Base-by-base conservation (phyloP, 2,888 invertebrate genomes). In the Lumbricus terrestris region DNA sequence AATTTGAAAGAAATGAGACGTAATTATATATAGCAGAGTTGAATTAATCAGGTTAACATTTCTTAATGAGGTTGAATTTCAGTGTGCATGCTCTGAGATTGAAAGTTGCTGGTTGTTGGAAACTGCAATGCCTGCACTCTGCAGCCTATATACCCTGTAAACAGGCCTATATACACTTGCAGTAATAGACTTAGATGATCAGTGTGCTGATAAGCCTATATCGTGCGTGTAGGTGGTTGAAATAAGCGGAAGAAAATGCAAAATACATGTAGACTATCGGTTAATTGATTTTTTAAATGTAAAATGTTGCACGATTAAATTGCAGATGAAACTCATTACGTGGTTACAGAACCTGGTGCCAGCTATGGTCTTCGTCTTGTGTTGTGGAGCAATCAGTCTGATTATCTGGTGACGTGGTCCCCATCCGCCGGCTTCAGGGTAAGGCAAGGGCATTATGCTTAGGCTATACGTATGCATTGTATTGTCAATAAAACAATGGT, bases 291-390 rank as follows among this genome's bases (percentile, higher is more conserved):
- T 6, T 69, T 29, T 8, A 8, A 8, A 29, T n/a, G n/a, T 69
- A 69, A 69, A 47, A n/a, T n/a, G n/a, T 69, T 69, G 23, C 20
- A 69, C n/a, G 11, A 69, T 15, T 85, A 1, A 85, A 35, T 85
- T 85, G 23, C 85, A 85, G 85, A 15, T 6, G 85, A 29, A n/a
- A 69, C 35, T 85, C 35, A 85, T 16, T 85, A 85, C 37, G 16
- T 35, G 23, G 37, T 18, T 23, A 85, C 85, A 23, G 85, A 85
- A 33, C 85, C 85, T 35, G 85, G 85, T 0, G 85, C 85, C 34
- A 85, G 18, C 85, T 85, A 85, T 16, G 85, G 35, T 2, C 85
- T 85, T 35, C 85, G 85, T 85, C 85, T 85, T 37, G 85, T 85
- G 35, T 11, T 85, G 85, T 85, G 85, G 85, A 85, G 13, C 34